phyloP scores from a whole-genome alignment of 2,797 vertebrate genomes.

The Thamnophis elegans region DNA sequence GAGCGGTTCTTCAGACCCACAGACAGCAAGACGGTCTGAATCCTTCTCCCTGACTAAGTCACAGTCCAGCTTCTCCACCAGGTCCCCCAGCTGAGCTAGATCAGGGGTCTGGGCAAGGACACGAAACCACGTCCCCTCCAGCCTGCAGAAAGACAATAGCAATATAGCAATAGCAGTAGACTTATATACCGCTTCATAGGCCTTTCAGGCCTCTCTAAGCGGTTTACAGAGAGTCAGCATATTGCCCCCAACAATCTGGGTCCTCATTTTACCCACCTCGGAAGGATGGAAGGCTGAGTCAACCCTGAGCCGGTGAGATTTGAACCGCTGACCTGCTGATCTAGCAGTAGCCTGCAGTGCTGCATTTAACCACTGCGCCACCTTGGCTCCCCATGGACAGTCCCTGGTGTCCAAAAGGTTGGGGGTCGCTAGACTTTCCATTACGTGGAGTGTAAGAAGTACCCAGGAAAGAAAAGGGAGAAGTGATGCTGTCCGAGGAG shows the following conservation, averaged over 20 bases:
- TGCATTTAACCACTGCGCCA: no score
- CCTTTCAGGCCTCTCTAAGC: no score
- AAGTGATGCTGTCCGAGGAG: background rate
- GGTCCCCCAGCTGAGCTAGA: background rate
- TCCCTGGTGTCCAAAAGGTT: background rate
- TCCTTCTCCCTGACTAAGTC: background rate
- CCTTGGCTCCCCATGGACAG: background rate
- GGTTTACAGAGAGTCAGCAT: no score
- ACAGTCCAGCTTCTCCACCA: background rate
- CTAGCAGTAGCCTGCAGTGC: no score
- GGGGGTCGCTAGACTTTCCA: background rate
- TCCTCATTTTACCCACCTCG: no score
- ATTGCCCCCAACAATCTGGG: no score
- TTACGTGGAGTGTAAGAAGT: accelerated
- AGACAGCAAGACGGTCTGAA: background rate
- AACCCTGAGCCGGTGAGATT: no score
- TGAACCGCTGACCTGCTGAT: no score
- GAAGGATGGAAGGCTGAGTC: no score
- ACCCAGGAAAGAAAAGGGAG: background rate
- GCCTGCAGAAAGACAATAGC: background rate
- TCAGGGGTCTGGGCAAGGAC: no score
- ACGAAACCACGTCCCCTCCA: background rate
- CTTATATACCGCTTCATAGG: no score
- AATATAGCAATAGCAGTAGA: no score
- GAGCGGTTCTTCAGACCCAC: background rate